Conservation (phyloP, 2,888 invertebrate species). For the Emmelina monodactyla region DNA sequence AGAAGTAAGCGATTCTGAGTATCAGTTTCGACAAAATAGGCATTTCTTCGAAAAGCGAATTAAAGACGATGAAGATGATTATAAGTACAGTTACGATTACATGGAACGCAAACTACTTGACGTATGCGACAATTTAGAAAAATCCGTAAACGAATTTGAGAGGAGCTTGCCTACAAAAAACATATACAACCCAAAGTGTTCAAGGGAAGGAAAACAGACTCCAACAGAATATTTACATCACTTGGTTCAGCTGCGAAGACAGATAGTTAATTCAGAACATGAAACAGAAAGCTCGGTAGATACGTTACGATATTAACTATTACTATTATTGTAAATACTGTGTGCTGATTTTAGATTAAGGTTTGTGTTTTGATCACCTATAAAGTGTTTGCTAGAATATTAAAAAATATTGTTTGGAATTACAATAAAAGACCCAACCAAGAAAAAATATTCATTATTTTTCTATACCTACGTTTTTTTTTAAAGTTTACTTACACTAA, state of each 20-base stretch:
- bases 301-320: no score
- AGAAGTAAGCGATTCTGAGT: constrained; percentile 16
- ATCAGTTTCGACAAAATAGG: constrained; percentile 19
- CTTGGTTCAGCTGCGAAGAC: constrained; percentile 61
- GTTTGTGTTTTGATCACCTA: no score
- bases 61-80: constrained; percentile 13
- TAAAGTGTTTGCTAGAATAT: no score
- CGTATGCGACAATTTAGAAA: constrained; percentile 38
- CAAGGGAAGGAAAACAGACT: constrained; percentile 12
- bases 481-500: no score
- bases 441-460: no score
- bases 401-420: no score
- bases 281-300: constrained; percentile 30
- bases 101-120: constrained; percentile 33
- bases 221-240: constrained; percentile 68
- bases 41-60: constrained; percentile 22
- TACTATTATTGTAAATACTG: constrained; percentile 15
- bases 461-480: no score
- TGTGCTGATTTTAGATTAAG: no score
- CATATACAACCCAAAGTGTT: neutral
- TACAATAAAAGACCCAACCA: no score
- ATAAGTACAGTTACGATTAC: constrained; percentile 21
- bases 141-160: constrained; percentile 34
- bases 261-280: constrained; percentile 59
- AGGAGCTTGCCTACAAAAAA: constrained; percentile 1